A percentile compares a stretch with the other conserved stretches of the same genome.
Evolutionary conservation across 2,797 vertebrate genomes (phyloP).

Genomic region (Enteromius anoplus): DNA sequence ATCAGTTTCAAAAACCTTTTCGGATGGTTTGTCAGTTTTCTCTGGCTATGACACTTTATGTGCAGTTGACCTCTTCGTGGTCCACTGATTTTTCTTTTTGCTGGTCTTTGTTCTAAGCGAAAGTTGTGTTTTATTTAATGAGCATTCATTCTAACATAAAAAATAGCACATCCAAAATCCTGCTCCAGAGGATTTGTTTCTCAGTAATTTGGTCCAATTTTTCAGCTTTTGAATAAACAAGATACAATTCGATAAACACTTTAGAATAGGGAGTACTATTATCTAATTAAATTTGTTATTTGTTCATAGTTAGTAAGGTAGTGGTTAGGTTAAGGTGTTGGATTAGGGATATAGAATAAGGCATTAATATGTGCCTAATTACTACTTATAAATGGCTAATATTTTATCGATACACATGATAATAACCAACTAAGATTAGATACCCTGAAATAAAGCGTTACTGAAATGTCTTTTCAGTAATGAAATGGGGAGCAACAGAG

Average conservation of each 20-base stretch:
- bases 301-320: no score
- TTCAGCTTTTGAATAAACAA: neutral
- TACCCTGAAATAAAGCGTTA: no score
- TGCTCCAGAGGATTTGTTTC: neutral
- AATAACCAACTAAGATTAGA: no score
- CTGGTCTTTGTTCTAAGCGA: neutral
- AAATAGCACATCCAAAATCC: neutral
- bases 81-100: neutral
- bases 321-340: no score
- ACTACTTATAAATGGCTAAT: no score
- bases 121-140: neutral
- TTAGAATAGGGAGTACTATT: no score
- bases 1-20: constrained; percentile 34
- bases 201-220: neutral
- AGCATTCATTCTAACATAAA: neutral
- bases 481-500: neutral
- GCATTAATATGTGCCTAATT: no score
- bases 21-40: neutral
- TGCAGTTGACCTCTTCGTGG: constrained; percentile 24
- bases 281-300: no score
- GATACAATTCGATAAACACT: no score
- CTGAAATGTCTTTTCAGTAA: no score
- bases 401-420: no score
- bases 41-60: constrained; percentile 27
- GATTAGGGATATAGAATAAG: no score